Evolutionary conservation across 1,140 invertebrate genomes (phyloP), one percentile per base, ranked within the genome.

Genomic region (Oncopodura yosiiana): DNA sequence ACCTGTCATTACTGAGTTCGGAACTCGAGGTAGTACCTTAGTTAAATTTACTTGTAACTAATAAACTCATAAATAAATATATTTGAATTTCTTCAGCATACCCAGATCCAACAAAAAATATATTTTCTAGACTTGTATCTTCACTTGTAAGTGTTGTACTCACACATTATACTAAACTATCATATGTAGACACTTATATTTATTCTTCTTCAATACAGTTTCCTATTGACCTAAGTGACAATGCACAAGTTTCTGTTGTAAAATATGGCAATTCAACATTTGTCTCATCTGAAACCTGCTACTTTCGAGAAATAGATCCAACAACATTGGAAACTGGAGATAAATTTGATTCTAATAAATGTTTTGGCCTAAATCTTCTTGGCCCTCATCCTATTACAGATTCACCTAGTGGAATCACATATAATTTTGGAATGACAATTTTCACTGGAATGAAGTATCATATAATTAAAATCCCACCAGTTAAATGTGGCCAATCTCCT

Each of bases 1-100:
- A 30, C 69, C 69, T 1, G 65, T 72, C 2, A 69, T 62, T 52
- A 71, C 68, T 6, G 71, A 73, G 62, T 73, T 72, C 53, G 71
- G 70, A 3, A 73, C 71, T n/a, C n/a, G n/a, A 36, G 62, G 66
- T 1, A n/a, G n/a, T n/a, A n/a, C n/a, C n/a, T n/a, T n/a, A n/a
- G n/a, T n/a, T n/a, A n/a, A n/a, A n/a, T n/a, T n/a, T n/a, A n/a
- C n/a, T n/a, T n/a, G n/a, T n/a, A n/a, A n/a, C n/a, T n/a, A n/a
- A n/a, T n/a, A n/a, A n/a, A n/a, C n/a, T n/a, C n/a, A n/a, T n/a
- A n/a, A n/a, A n/a, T n/a, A n/a, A n/a, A n/a, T n/a, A n/a, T n/a
- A n/a, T n/a, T n/a, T n/a, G n/a, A n/a, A n/a, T n/a, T n/a, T n/a
- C n/a, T n/a, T n/a, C n/a, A 52, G 65, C 69, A 1, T 68, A 65